These are phyloP conservation scores for Hylia prasina DNA, from an alignment of 2,113 vertebrate species.

Conservation along the genomic window DNA sequence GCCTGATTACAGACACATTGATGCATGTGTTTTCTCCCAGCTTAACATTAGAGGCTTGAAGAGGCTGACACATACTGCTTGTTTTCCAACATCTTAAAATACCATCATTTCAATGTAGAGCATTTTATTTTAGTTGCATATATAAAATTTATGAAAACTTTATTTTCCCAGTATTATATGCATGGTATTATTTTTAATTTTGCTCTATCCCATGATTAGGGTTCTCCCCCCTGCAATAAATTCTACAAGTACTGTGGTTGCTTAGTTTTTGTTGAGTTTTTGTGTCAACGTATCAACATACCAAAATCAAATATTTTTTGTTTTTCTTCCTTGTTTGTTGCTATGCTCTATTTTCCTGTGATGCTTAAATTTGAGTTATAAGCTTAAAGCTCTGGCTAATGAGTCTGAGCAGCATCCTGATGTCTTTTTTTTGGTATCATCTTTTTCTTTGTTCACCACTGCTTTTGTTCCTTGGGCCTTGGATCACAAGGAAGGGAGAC, in stretches of 20 bases:
- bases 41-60: not conserved
- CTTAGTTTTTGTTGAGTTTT: not conserved
- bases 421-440: not conserved
- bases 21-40: not conserved
- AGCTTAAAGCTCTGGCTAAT: not conserved
- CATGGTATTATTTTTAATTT: not conserved
- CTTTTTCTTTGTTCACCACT: not conserved
- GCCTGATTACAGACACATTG: not conserved
- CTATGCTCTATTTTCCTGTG: not conserved
- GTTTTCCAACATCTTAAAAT: not conserved
- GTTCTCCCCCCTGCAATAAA: accelerated
- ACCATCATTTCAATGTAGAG: not conserved
- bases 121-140: not conserved
- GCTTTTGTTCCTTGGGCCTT: not conserved
- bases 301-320: not conserved
- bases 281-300: not conserved
- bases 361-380: not conserved
- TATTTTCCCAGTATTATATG: not conserved
- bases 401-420: not conserved
- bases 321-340: not conserved
- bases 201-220: not conserved
- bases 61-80: not conserved
- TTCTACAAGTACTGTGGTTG: not conserved
- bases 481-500: not conserved
- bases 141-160: not conserved